Percentiles rank a stretch among this genome's conserved stretches.
These are phyloP conservation scores for Amphiprion clarkii DNA, from an alignment of 2,797 vertebrate genomes.

Conservation along the genomic window DNA sequence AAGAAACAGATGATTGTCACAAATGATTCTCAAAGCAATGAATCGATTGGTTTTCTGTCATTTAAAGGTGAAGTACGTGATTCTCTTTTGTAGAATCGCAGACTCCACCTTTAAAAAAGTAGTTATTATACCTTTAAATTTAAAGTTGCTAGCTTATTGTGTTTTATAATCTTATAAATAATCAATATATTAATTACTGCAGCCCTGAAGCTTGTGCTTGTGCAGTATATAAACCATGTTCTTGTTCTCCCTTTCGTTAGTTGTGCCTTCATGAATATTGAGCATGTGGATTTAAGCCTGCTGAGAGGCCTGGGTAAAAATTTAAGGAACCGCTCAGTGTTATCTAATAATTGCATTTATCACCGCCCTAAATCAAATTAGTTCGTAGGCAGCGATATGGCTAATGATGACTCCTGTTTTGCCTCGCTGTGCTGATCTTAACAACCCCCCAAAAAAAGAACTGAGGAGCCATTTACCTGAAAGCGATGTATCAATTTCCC, in stretches of 20 bases:
- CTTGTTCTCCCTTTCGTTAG: background rate
- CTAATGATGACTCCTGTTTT: slow-evolving; percentile 34
- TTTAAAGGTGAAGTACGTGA: no score
- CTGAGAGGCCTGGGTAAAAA: slow-evolving; percentile 16
- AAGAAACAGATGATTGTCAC: no score
- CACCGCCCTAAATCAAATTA: slow-evolving; percentile 43
- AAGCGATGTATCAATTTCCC: slow-evolving; percentile 63
- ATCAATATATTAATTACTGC: background rate
- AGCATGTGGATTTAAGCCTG: slow-evolving; percentile 32
- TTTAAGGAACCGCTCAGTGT: slow-evolving; percentile 32
- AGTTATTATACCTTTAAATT: background rate
- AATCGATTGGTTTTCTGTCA: no score
- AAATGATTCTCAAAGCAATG: no score
- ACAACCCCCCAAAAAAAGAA: slow-evolving; percentile 44
- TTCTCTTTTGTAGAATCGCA: no score
- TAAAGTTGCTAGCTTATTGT: background rate
- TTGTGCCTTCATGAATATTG: slow-evolving; percentile 29
- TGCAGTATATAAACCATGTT: background rate
- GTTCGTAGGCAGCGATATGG: slow-evolving; percentile 25
- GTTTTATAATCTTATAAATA: background rate
- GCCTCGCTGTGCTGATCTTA: slow-evolving; percentile 45
- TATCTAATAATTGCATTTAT: slow-evolving; percentile 52
- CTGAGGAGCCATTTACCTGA: slow-evolving; percentile 64
- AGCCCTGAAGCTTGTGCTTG: background rate
- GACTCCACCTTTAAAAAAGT: no score